Base-by-base conservation (phyloP, 2,113 vertebrate genomes). In the Plestiodon gilberti region DNA sequence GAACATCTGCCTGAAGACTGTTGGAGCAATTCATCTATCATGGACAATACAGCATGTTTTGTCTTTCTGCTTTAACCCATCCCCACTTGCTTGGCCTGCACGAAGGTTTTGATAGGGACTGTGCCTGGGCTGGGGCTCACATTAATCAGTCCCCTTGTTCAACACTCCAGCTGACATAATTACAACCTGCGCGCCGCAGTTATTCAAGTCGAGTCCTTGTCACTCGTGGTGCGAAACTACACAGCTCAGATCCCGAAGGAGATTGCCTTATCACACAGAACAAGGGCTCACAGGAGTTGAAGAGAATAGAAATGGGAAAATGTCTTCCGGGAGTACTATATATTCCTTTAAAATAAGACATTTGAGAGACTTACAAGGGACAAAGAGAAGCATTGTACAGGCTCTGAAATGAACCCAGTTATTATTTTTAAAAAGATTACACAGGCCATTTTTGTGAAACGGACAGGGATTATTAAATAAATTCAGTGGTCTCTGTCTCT, bases 1-100 rank as follows among this genome's bases (percentile, higher is more conserved):
- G 98, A 98, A 97, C 98, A 98, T 99, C 98, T 98, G 98, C 97
- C 98, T 97, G 97, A 98, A 98, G 98, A 98, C 98, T 97, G 98
- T 96, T 97, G 97, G 97, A 97, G 97, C 97, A 97, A 97, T 97
- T 97, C 98, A 98, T 99, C 98, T 97, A 98, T 98, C 98, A 98
- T 93, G 94, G 96, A 91, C 94, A 93, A 89, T 95, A 93, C 96
- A 94, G 96, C 96, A 91, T 97, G 97, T 96, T 96, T 96, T 97
- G 96, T 96, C 96, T 97, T 95, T 96, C 94, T 95, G 95, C 96
- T 96, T 94, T 96, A 96, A 96, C 95, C 96, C 95, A 92, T 97
- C 96, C 96, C 96, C 96, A 96, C 95, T 96, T 96, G 85, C 85
- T 96, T 96, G 96, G 97, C 97, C 95, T 91, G 95, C 90, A 81